Conservation (phyloP, 2,888 invertebrate species). For the Digitonthophagus gazella region DNA sequence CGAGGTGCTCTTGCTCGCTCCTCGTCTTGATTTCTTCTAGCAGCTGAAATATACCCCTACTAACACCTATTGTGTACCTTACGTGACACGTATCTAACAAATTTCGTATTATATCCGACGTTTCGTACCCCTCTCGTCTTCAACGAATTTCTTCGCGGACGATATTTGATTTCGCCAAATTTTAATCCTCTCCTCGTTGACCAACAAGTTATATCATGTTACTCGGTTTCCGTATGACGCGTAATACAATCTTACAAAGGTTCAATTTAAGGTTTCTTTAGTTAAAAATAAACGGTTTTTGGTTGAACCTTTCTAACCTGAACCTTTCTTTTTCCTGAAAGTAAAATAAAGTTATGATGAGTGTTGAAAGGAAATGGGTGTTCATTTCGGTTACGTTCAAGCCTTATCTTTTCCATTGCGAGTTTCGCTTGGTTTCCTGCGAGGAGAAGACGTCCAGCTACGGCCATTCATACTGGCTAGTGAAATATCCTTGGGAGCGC, state of each 20-base stretch:
- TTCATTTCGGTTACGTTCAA: neutral
- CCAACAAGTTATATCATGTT: neutral
- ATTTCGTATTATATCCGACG: constrained; percentile 5
- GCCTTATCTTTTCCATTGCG: neutral
- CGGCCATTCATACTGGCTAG: constrained; percentile 8
- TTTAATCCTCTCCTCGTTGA: neutral
- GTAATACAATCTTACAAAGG: neutral
- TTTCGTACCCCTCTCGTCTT: constrained; percentile 8
- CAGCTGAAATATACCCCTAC: constrained; percentile 15
- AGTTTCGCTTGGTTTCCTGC: neutral
- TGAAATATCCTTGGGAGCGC: constrained; percentile 15
- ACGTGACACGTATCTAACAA: constrained; percentile 9
- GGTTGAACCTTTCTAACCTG: no score
- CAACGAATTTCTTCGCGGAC: no score
- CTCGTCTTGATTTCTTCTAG: constrained; percentile 16
- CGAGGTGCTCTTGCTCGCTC: constrained; percentile 14
- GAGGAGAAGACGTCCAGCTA: neutral
- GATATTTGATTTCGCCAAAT: neutral
- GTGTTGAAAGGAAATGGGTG: neutral
- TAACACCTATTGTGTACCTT: constrained; percentile 8
- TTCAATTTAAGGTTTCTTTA: neutral
- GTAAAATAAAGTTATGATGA: no score
- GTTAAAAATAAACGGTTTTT: no score
- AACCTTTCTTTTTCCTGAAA: no score
- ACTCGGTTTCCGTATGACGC: neutral